phyloP scores from a whole-genome alignment of 2,797 vertebrate genomes.

The Sandelia bainsii region DNA sequence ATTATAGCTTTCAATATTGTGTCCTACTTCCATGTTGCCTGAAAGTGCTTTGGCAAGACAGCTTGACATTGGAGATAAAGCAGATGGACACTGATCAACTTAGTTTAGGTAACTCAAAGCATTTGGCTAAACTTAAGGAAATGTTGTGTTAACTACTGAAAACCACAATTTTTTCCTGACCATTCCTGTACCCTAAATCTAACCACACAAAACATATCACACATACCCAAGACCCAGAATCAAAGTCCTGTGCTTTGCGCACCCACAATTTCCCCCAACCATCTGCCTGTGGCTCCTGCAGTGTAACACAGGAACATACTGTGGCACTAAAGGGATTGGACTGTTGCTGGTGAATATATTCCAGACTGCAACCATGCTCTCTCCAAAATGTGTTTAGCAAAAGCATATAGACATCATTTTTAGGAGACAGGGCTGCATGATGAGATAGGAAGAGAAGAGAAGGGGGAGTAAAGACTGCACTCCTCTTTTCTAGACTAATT shows the following conservation, averaged over 20 bases:
- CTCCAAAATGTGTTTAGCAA: not conserved
- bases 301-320: not conserved
- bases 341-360: not conserved
- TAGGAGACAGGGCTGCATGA: not conserved
- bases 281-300: constrained; percentile 3
- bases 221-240: not conserved
- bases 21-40: not conserved
- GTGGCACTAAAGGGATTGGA: not conserved
- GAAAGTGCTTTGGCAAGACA: not conserved
- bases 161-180: not conserved
- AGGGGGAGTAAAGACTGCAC: not conserved
- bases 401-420: not conserved
- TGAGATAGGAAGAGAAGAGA: not conserved
- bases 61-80: not conserved
- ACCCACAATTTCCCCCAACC: not conserved
- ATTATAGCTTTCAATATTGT: not conserved
- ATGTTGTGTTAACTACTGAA: too few species aligned
- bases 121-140: not conserved
- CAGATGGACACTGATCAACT: not conserved
- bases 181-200: not conserved
- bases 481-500: not conserved
- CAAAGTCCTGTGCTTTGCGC: constrained; percentile 2
- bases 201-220: not conserved
- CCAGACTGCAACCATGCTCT: not conserved
- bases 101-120: not conserved